Base-by-base conservation (phyloP, 2,113 vertebrate genomes). In the Alligator mississippiensis region DNA sequence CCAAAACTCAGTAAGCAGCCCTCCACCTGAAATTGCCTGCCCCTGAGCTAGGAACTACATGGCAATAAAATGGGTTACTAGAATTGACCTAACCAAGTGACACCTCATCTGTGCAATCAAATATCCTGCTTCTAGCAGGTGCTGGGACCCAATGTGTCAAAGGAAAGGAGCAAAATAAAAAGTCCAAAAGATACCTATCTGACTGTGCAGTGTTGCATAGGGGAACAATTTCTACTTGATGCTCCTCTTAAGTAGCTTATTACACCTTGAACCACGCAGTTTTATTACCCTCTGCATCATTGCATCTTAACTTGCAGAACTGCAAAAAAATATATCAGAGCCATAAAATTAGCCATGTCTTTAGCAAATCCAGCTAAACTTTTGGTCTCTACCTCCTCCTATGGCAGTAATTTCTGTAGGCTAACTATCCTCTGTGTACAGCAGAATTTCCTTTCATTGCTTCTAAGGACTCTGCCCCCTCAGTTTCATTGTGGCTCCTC, bases 91-190 rank as follows among this genome's bases (percentile, higher is more conserved):
- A 16, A 16, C 64, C 28, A n/a, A 9, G 47, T 47, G 47, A 47
- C 47, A 47, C 47, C 47, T 16, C 24, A 11, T 61, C 24, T 21
- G 5, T 11, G 27, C 59, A 61, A 2, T 5, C 25, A 6, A n/a
- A 2, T 24, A 13, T 60, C 59, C 58, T 74, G 7, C 61, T n/a
- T 59, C 55, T 4, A 18, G 25, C 63, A 28, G n/a, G 15, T 14
- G 64, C 11, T 38, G 58, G 9, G 14, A 15, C 16, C 64, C 84
- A 57, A 0, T 2, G 3, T 10, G 12, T 0, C 0, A 54, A 66
- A 66, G 63, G 80, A 68, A 19, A 66, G 28, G 7, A n/a, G 60
- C 38, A 47, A 74, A 90, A 15, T 38, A 8, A 77, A 86, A 77
- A 25, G 24, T 24, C 12, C 11, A 11, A 12, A 38, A 89, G 47